These are phyloP conservation scores for Sceloporus tristichus DNA, from an alignment of 2,113 vertebrate species.

Conservation along the genomic window DNA sequence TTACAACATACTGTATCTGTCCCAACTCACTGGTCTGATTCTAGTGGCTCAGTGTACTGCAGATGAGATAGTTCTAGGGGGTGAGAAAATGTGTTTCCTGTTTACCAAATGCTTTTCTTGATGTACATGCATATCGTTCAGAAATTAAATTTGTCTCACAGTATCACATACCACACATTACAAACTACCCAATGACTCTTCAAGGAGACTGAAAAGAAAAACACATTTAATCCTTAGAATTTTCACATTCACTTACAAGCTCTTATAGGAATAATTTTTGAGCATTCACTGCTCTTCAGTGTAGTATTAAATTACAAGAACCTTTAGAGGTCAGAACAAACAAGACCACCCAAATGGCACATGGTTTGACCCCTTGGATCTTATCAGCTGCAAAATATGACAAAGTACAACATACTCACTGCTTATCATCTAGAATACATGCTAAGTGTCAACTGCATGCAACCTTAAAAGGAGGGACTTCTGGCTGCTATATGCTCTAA, in stretches of 20 bases:
- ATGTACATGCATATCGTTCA: slow-evolving; percentile 23
- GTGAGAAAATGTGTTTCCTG: slow-evolving; percentile 32
- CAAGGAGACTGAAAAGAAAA: slow-evolving; percentile 45
- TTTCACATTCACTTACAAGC: slow-evolving; percentile 3
- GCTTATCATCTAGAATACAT: background rate
- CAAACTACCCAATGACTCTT: slow-evolving; percentile 26
- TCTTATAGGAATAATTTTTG: background rate
- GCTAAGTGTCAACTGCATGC: background rate
- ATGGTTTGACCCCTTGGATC: background rate
- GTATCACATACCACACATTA: slow-evolving; percentile 19
- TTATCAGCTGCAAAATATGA: background rate
- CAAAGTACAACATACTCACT: background rate
- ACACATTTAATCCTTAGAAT: slow-evolving; percentile 32
- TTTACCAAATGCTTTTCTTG: background rate
- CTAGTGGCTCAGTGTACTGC: background rate
- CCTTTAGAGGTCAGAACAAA: background rate
- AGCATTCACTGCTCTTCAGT: background rate
- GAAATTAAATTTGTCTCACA: background rate
- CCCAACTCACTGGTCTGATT: slow-evolving; percentile 14
- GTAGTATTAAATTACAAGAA: background rate
- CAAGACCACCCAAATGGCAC: background rate
- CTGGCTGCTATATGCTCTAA: too few species aligned
- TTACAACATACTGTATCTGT: background rate
- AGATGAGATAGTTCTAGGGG: slow-evolving; percentile 8
- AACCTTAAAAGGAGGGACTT: background rate